phyloP scores from a whole-genome alignment of 2,797 vertebrate species.

The Xenentodon cancila region DNA sequence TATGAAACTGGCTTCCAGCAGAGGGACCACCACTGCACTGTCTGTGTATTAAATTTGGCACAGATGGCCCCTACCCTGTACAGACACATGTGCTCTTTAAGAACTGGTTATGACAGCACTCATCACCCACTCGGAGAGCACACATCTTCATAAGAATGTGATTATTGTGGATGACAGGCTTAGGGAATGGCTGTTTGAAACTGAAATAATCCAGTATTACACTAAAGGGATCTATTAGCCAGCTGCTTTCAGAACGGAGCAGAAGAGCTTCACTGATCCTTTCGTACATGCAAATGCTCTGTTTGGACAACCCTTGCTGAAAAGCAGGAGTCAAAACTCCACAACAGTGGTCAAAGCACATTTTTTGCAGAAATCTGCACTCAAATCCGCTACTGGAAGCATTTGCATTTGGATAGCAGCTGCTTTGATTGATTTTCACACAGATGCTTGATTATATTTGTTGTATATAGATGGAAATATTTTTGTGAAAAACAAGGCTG shows the following conservation, averaged over 20 bases:
- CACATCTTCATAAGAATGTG: slow-evolving; percentile 36
- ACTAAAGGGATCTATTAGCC: slow-evolving; percentile 52
- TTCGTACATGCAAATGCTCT: slow-evolving; percentile 17
- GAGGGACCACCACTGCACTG: slow-evolving; percentile 14
- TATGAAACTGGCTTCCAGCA: slow-evolving; percentile 29
- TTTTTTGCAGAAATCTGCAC: slow-evolving; percentile 15
- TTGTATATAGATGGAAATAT: slow-evolving; percentile 56
- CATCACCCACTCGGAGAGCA: slow-evolving; percentile 22
- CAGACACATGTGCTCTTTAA: slow-evolving; percentile 26
- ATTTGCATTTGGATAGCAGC: slow-evolving; percentile 41
- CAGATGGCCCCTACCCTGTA: neutral
- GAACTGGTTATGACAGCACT: slow-evolving; percentile 37
- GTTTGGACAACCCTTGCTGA: slow-evolving; percentile 15
- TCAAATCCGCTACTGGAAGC: slow-evolving; percentile 3
- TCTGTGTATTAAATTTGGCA: slow-evolving; percentile 26
- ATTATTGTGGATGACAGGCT: slow-evolving; percentile 49
- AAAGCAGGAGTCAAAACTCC: slow-evolving; percentile 42
- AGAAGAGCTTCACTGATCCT: slow-evolving; percentile 34
- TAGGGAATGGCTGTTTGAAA: slow-evolving; percentile 51
- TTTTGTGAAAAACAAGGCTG: slow-evolving; percentile 24
- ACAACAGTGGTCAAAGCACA: slow-evolving; percentile 33
- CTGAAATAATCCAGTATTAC: slow-evolving; percentile 53
- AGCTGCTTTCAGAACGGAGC: slow-evolving; percentile 37
- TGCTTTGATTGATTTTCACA: slow-evolving; percentile 24
- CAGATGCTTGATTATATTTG: slow-evolving; percentile 40